Evolutionary conservation across 2,888 invertebrate species (phyloP), one percentile per base, ranked within the genome.

Genomic region (Cheilosia scutellata): DNA sequence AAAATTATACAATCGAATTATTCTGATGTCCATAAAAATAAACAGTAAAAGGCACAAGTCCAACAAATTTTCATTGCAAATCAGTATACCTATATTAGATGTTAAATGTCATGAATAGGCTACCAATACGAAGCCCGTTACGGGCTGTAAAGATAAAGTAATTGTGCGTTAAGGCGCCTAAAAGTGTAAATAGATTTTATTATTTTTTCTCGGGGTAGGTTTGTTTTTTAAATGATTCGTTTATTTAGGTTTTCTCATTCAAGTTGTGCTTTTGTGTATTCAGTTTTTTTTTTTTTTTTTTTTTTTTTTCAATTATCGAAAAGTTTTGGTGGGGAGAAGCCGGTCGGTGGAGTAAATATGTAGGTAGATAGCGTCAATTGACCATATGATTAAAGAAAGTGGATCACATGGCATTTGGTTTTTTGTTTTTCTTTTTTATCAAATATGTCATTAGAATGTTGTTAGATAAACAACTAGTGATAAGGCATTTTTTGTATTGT

Each of bases 101-200:
- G 20, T 20, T 20, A 37, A 37, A 11, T 37, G 33, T 33, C 33
- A 9, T 33, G 33, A 33, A 33, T 7, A 33, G 33, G 33, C 7
- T 33, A 37, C 37, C 4, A 11, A 4, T 55, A 9, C 33, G 55
- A 31, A 33, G 55, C 11, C 33, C 55, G 55, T 55, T 55, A 33
- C 16, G 33, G 55, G 16, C 31, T 55, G 16, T 55, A 55, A 55
- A 9, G 16, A 55, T 16, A 9, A 31, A 6, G 31, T 55, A 55
- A 55, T 55, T 31, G 55, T 55, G 55, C 55, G 55, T 55, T 55
- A 31, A 55, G 33, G 55, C 55, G 55, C 4, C 20, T 16, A 6
- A 33, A 33, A 55, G 33, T 9, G 31, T 33, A 16, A n/a, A 55
- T 55, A 20, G 47, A 16, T n/a, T 27, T 55, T 55, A 33, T 16